Evolutionary conservation across 1,140 invertebrate genomes (phyloP).

Genomic region (Pentalonia nigronervosa): DNA sequence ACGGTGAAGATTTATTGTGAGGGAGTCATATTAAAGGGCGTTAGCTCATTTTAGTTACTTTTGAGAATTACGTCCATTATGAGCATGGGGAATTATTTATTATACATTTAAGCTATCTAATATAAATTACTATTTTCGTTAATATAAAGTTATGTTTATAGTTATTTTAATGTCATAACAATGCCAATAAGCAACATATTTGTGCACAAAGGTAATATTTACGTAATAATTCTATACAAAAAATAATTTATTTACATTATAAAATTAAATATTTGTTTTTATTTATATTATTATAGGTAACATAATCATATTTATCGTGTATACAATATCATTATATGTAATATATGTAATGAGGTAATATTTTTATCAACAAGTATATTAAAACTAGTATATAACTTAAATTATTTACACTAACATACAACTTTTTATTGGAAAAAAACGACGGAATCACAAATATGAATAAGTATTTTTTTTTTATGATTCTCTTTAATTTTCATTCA

Average conservation of each 20-base stretch:
- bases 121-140: constrained; percentile 18
- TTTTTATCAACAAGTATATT: not conserved
- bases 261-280: not conserved
- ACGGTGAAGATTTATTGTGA: constrained; percentile 16
- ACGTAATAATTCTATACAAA: not conserved
- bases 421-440: too few species aligned
- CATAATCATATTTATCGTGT: too few species aligned
- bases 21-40: constrained; percentile 33
- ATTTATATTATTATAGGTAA: not conserved
- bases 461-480: not conserved
- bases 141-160: not conserved
- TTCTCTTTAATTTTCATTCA: not conserved
- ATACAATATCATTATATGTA: too few species aligned
- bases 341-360: not conserved
- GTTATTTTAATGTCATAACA: not conserved
- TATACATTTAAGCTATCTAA: not conserved
- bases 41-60: constrained; percentile 32
- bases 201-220: not conserved
- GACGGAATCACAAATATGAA: too few species aligned
- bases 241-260: too few species aligned
- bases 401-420: too few species aligned
- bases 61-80: not conserved
- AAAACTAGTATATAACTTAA: not conserved
- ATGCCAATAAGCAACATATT: not conserved
- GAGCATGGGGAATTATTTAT: not conserved